Evolutionary conservation across 1,140 invertebrate genomes (phyloP), one percentile per base, ranked within the genome.

Genomic region (Pseudachorutes palmiensis): DNA sequence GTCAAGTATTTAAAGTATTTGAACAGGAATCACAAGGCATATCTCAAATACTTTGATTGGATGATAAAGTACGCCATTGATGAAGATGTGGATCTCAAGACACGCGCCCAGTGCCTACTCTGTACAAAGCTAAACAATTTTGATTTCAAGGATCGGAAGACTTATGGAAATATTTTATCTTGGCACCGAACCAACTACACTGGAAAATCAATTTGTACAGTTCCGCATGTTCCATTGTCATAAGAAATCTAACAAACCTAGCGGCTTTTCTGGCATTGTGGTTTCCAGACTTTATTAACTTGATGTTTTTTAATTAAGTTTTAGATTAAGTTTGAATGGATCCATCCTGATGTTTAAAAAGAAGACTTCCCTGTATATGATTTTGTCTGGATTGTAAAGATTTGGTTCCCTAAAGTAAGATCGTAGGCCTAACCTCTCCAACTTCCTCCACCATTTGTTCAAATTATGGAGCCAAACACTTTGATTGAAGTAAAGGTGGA

Each of bases 21-120:
- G 22, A 66, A 76, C 48, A 71, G 70, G 28, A 70, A 78, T 70
- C 65, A 66, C 1, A 62, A 74, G 19, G 68, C 72, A 26, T 78
- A 79, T 67, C 57, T 72, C 19, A 67, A 70, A n/a, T 80, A 76
- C 65, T 77, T 79, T 66, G 30, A 66, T 9, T 78, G 77, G 77
- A 77, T 59, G 16, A n/a, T 62, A n/a, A 29, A 62, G 2, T 71
- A 68, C 36, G n/a, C 24, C 12, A 41, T 70, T 12, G 5, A 16
- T 61, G 5, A 12, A 14, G 16, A 24, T 49, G 9, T 19, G 24
- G 61, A 30, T 9, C 55, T n/a, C n/a, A n/a, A n/a, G n/a, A n/a
- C n/a, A n/a, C n/a, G n/a, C n/a, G n/a, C n/a, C n/a, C n/a, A 41
- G 55, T 69, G 63, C 62, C 26, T 22, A 22, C 57, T 65, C 1